These are phyloP conservation scores for Paguma larvata DNA, from an alignment of 2,797 vertebrate species.

Conservation along the genomic window DNA sequence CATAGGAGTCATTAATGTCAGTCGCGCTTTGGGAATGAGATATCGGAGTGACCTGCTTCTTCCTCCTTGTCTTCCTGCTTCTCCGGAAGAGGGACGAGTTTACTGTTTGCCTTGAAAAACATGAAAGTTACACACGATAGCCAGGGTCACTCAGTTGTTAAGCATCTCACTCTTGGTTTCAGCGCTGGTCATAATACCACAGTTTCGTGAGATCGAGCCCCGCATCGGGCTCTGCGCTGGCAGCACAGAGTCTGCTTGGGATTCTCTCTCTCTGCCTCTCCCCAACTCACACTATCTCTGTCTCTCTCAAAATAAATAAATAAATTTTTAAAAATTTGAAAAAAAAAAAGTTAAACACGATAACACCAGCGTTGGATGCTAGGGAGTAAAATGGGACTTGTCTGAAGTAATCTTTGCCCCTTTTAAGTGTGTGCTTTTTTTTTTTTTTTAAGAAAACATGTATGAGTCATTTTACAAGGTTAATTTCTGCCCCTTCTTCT, in stretches of 20 bases:
- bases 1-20: not conserved
- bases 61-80: not conserved
- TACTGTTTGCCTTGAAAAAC: not conserved
- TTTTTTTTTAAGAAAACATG: not conserved
- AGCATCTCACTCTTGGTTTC: no score
- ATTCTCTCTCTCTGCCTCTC: no score
- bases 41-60: not conserved
- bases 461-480: constrained; percentile 19
- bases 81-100: not conserved
- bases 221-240: no score
- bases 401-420: not conserved
- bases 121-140: not conserved
- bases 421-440: not conserved
- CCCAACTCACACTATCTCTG: no score
- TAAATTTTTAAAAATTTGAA: no score
- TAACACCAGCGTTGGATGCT: not conserved
- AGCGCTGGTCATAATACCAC: no score
- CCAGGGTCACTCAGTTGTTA: no score
- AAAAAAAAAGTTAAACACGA: no score
- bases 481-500: not conserved
- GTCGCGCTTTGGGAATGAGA: no score
- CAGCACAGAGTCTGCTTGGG: no score
- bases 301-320: no score
- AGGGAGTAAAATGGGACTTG: not conserved
- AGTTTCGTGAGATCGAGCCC: no score